phyloP scores from a whole-genome alignment of 2,888 invertebrate genomes.

The Papilio elwesi region DNA sequence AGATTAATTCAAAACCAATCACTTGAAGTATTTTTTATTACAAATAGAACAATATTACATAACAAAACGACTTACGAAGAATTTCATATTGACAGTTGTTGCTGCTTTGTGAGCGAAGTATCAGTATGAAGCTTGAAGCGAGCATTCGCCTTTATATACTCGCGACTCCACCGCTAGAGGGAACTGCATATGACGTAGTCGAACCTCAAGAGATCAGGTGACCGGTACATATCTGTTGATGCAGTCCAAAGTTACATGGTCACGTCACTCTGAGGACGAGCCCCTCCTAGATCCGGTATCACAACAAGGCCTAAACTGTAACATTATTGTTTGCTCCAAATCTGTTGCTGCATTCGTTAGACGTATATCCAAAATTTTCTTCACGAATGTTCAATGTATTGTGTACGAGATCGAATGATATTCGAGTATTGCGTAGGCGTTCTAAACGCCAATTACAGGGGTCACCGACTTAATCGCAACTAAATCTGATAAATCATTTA shows the following conservation, averaged over 20 bases:
- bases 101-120: conserved; percentile 45
- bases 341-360: conserved; percentile 11
- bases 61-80: conserved; percentile 58
- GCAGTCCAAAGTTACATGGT: background rate
- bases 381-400: background rate
- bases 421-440: conserved; percentile 9
- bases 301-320: background rate
- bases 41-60: conserved; percentile 1
- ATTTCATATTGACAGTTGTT: conserved; percentile 57
- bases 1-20: background rate
- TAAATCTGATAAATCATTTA: conserved; percentile 17
- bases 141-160: conserved; percentile 59
- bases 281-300: conserved; percentile 11
- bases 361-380: background rate
- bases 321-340: background rate
- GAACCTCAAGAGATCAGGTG: background rate
- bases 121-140: conserved; percentile 45
- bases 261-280: conserved; percentile 18
- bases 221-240: background rate
- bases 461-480: conserved; percentile 29
- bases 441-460: conserved; percentile 18
- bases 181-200: background rate
- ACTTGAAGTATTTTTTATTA: background rate
- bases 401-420: background rate
- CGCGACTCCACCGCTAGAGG: background rate